A percentile compares a stretch with the other conserved stretches of the same genome.
phyloP scores from a whole-genome alignment of 2,888 invertebrate genomes.

The Drosophila rellima region DNA sequence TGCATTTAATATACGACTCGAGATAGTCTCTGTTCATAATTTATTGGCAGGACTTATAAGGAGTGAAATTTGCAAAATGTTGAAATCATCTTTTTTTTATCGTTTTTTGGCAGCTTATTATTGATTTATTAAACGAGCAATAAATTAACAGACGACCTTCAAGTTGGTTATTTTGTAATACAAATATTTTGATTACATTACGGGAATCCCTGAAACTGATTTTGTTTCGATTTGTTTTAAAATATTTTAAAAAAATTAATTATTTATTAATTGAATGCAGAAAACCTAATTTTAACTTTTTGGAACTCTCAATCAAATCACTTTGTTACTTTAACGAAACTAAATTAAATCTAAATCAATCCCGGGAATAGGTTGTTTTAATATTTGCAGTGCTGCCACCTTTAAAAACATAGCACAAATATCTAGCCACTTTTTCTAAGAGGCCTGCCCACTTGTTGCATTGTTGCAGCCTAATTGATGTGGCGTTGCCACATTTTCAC shows the following conservation, averaged over 20 bases:
- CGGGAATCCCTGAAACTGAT: not conserved
- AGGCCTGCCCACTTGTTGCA: not conserved
- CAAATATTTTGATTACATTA: conserved; percentile 2
- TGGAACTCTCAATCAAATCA: too few species aligned
- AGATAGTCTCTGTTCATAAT: conserved; percentile 14
- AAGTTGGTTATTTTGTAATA: conserved; percentile 1
- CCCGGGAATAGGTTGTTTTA: not conserved
- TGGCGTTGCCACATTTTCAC: conserved; percentile 2
- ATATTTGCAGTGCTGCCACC: not conserved
- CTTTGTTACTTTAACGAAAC: too few species aligned
- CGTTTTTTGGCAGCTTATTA: conserved; percentile 12
- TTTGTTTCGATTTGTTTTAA: too few species aligned
- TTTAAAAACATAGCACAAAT: not conserved
- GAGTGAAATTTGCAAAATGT: conserved; percentile 14
- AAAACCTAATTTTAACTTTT: too few species aligned
- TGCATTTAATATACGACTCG: conserved; percentile 43
- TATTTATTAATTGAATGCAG: too few species aligned
- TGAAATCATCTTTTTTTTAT: conserved; percentile 11
- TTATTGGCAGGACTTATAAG: conserved; percentile 58
- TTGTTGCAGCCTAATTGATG: not conserved
- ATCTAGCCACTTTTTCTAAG: not conserved
- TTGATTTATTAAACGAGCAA: conserved; percentile 6
- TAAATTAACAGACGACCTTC: conserved; percentile 18
- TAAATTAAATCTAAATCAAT: too few species aligned
- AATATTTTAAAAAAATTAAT: too few species aligned